A percentile compares a stretch with the other conserved stretches of the same genome.
Evolutionary conservation across 2,113 vertebrate genomes (phyloP).

Genomic region (Ceuthmochares aereus): DNA sequence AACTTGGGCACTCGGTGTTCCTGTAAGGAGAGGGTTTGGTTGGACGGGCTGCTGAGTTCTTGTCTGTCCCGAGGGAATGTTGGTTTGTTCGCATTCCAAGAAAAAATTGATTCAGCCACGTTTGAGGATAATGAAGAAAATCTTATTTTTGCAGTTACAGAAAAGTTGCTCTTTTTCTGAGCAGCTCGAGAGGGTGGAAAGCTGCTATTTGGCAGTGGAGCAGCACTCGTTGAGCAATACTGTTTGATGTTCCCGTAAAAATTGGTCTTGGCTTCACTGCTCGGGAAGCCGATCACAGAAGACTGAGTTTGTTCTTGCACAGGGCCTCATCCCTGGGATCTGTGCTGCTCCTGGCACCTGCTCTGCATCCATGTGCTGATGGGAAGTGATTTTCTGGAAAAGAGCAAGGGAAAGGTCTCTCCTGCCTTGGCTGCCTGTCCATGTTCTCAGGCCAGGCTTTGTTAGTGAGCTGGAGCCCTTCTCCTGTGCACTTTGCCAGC

Average conservation of each 20-base stretch:
- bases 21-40: not conserved
- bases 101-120: not conserved
- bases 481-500: not conserved
- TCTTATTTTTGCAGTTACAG: not conserved
- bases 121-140: not conserved
- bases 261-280: not conserved
- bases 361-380: accelerated
- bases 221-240: not conserved
- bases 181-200: not conserved
- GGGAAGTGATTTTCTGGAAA: not conserved
- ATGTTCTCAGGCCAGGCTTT: not conserved
- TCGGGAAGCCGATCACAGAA: not conserved
- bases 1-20: not conserved
- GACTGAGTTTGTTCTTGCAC: not conserved
- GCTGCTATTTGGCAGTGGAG: not conserved
- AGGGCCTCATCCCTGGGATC: not conserved
- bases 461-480: not conserved
- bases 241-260: not conserved
- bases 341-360: not conserved
- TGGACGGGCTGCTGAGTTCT: not conserved
- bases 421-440: not conserved
- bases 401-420: accelerated
- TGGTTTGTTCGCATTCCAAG: not conserved
- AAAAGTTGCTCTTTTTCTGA: not conserved
- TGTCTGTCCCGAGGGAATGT: not conserved